phyloP scores from a whole-genome alignment of 2,797 vertebrate genomes.

The Eptatretus atami region DNA sequence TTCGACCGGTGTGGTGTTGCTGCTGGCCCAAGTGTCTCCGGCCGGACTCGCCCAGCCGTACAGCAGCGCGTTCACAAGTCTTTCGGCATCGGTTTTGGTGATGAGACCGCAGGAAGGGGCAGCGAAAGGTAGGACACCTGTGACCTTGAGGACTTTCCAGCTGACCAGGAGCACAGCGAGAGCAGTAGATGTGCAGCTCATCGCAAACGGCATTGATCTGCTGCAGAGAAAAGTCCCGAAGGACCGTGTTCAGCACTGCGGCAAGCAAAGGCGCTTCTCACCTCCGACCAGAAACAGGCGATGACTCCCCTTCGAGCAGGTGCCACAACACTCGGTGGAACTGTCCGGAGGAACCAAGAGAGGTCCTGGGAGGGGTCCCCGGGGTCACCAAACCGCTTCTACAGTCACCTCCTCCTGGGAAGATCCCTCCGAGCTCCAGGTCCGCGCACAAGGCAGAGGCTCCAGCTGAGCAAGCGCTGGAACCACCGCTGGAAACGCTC shows the following conservation, averaged over 20 bases:
- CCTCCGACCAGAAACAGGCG: conserved; percentile 95
- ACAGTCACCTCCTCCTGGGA: no score
- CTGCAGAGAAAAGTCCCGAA: conserved; percentile 85
- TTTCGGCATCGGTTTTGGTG: conserved; percentile 90
- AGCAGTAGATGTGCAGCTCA: conserved; percentile 94
- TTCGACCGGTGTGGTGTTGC: conserved; percentile 20
- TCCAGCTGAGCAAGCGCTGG: conserved; percentile 18
- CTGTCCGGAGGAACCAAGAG: conserved; percentile 89
- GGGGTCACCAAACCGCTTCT: background rate
- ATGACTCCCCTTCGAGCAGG: conserved; percentile 78
- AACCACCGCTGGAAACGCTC: conserved; percentile 19
- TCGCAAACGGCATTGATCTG: conserved; percentile 98
- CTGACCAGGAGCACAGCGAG: conserved; percentile 87
- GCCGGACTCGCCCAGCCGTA: conserved; percentile 65
- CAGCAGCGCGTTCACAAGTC: conserved; percentile 78
- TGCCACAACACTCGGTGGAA: conserved; percentile 91
- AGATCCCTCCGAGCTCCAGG: no score
- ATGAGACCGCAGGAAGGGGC: conserved; percentile 96
- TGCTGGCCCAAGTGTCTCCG: conserved; percentile 29
- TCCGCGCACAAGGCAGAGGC: conserved; percentile 16
- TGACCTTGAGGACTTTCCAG: conserved; percentile 98
- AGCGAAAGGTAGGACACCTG: conserved; percentile 89
- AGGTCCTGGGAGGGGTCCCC: conserved; percentile 40
- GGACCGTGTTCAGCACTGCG: conserved; percentile 96
- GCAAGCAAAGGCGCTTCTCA: conserved; percentile 83